Percentiles rank a stretch among this genome's conserved stretches.
phyloP scores from a whole-genome alignment of 2,797 vertebrate genomes.

The Pempheris klunzingeri region DNA sequence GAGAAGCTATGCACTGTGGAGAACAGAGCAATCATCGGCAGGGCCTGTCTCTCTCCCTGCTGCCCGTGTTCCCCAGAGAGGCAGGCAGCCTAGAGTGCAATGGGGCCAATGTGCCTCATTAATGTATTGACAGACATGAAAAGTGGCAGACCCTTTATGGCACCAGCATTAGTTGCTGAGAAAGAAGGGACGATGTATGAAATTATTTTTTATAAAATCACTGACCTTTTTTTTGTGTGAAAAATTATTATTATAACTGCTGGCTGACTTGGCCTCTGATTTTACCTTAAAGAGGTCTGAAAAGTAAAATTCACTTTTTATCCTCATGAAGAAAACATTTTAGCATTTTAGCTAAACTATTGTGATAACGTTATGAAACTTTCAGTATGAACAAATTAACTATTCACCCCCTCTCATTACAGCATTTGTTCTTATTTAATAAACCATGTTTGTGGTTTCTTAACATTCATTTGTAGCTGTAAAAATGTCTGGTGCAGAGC shows the following conservation, averaged over 20 bases:
- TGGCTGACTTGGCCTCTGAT: neutral
- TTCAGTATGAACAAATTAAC: neutral
- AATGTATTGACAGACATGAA: conserved; percentile 83
- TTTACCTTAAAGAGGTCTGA: neutral
- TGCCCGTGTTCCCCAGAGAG: conserved; percentile 72
- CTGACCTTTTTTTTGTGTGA: neutral
- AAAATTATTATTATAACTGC: conserved; percentile 2
- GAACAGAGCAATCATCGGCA: conserved; percentile 77
- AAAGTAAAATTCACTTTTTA: neutral
- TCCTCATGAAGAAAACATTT: neutral
- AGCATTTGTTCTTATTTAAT: conserved; percentile 1
- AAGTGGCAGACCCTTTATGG: conserved; percentile 63
- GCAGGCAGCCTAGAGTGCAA: conserved; percentile 68
- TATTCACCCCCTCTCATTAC: too few species aligned
- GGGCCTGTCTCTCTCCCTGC: conserved; percentile 68
- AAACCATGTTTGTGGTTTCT: neutral
- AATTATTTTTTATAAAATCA: conserved; percentile 6
- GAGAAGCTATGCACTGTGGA: conserved; percentile 75
- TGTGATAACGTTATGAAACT: neutral
- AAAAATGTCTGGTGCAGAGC: neutral
- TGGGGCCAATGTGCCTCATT: conserved; percentile 81
- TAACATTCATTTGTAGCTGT: neutral
- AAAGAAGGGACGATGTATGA: conserved; percentile 17
- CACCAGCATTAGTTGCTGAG: conserved; percentile 42
- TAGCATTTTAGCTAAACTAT: neutral